These are phyloP conservation scores for Zingel zingel DNA, from an alignment of 2,113 vertebrate genomes.

Conservation along the genomic window DNA sequence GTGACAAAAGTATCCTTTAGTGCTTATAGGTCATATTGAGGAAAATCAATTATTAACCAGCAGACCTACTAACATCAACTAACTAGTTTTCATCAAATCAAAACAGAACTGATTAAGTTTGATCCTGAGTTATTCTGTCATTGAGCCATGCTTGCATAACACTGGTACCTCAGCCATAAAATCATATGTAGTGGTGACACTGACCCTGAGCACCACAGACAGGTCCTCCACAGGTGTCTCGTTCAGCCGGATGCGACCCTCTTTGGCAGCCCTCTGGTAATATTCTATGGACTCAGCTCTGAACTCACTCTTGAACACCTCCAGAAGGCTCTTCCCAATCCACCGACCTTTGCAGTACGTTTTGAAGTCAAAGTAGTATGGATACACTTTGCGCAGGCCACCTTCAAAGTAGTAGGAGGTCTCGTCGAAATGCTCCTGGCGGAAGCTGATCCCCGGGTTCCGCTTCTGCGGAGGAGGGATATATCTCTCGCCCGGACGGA, in stretches of 20 bases:
- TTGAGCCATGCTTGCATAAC: not conserved
- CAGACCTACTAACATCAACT: not conserved
- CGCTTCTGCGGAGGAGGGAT: slow-evolving; percentile 93
- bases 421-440: slow-evolving; percentile 91
- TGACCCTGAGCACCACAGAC: slow-evolving; percentile 91
- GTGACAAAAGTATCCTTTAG: not conserved
- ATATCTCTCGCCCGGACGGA: slow-evolving; percentile 84
- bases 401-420: slow-evolving; percentile 93
- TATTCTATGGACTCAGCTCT: slow-evolving; percentile 89
- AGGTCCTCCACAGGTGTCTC: slow-evolving; percentile 88
- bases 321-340: slow-evolving; percentile 91
- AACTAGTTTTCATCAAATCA: not conserved
- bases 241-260: slow-evolving; percentile 93
- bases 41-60: not conserved
- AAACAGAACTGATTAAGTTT: not conserved
- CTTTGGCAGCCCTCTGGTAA: slow-evolving; percentile 87
- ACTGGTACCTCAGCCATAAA: not conserved
- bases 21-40: not conserved
- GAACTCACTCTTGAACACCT: slow-evolving; percentile 94
- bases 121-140: not conserved
- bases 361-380: slow-evolving; percentile 94
- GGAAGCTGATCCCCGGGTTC: slow-evolving; percentile 90
- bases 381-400: slow-evolving; percentile 93
- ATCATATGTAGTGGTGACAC: slow-evolving; percentile 10
- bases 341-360: slow-evolving; percentile 98